Evolutionary conservation across 2,797 vertebrate species (phyloP).

Genomic region (Pipistrellus kuhlii): DNA sequence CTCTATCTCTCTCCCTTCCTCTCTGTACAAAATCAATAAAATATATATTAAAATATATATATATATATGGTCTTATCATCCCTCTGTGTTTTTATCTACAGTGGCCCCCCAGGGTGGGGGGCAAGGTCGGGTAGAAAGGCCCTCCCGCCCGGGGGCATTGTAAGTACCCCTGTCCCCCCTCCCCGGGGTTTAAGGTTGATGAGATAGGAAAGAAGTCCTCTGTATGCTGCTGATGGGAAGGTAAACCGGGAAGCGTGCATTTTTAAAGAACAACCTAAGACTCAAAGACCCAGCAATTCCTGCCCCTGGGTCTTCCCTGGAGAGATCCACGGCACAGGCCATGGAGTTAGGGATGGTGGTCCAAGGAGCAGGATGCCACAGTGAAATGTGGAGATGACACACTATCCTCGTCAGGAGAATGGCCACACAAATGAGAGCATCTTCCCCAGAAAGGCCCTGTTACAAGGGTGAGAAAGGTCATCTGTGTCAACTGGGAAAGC

Average conservation of each 20-base stretch:
- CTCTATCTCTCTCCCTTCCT: too few relatives aligned
- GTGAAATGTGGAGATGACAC: not conserved
- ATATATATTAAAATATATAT: too few relatives aligned
- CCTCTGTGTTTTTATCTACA: not conserved
- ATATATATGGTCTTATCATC: not conserved
- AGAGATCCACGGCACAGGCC: not conserved
- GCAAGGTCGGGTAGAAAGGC: not conserved
- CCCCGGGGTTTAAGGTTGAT: not conserved
- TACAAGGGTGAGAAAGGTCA: too few relatives aligned
- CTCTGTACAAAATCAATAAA: too few relatives aligned
- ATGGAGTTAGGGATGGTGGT: rapidly evolving
- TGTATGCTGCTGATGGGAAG: not conserved
- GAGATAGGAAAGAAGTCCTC: not conserved
- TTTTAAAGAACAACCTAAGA: not conserved
- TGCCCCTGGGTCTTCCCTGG: not conserved
- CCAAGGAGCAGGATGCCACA: rapidly evolving
- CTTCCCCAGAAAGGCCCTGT: not conserved
- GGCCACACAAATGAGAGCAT: not conserved
- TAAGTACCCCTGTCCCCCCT: not conserved
- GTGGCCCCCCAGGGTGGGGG: not conserved
- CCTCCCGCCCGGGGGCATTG: rapidly evolving
- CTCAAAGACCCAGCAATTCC: not conserved
- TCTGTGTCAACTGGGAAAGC: not conserved
- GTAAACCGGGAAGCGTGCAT: not conserved
- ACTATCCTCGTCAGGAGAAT: not conserved